These are phyloP conservation scores for Nasonia longicornis DNA, from an alignment of 1,140 invertebrate species.

Conservation along the genomic window DNA sequence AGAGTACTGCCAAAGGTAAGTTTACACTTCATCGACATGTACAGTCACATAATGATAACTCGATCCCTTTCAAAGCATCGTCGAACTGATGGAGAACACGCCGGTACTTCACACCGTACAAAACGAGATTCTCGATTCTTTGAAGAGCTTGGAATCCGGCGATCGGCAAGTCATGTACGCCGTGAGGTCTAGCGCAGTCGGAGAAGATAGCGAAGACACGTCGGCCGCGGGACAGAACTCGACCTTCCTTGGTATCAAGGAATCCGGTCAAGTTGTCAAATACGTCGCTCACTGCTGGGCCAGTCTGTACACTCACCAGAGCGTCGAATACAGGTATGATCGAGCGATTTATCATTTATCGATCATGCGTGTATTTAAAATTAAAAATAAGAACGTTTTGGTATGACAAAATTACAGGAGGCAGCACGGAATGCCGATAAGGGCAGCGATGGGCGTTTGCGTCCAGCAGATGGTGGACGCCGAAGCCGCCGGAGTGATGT, in stretches of 20 bases:
- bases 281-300: conserved; percentile 82
- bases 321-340: conserved; percentile 75
- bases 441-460: conserved; percentile 82
- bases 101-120: conserved; percentile 52
- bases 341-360: background rate
- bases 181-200: conserved; percentile 74
- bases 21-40: no score
- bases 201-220: conserved; percentile 82
- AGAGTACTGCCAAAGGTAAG: conserved; percentile 47
- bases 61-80: conserved; percentile 52
- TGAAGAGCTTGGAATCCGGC: conserved; percentile 58
- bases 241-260: conserved; percentile 77
- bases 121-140: conserved; percentile 59
- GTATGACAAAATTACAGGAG: conserved; percentile 58
- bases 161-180: conserved; percentile 62
- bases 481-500: conserved; percentile 82
- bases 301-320: conserved; percentile 81
- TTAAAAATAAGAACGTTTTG: no score
- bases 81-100: conserved; percentile 48
- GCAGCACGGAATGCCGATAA: conserved; percentile 76
- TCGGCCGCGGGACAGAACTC: conserved; percentile 89
- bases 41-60: no score
- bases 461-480: conserved; percentile 82
- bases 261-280: conserved; percentile 69
- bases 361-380: no score